Evolutionary conservation across 2,113 vertebrate species (phyloP).

Genomic region (Hyla sarda): DNA sequence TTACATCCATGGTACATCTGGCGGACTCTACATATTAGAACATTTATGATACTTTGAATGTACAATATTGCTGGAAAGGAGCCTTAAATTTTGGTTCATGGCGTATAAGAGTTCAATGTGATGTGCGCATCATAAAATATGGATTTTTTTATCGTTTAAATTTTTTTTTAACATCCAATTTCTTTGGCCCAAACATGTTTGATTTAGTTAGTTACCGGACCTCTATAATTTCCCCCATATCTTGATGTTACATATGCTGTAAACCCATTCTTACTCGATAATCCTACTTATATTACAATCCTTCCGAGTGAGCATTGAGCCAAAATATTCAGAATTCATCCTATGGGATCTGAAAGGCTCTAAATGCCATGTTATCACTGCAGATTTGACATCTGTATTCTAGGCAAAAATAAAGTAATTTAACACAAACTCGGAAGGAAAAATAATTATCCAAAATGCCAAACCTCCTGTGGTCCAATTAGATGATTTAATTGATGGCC

Average conservation of each 20-base stretch:
- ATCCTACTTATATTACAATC: neutral
- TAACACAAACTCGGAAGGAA: slow-evolving; percentile 11
- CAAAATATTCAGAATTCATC: neutral
- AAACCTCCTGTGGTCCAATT: slow-evolving; percentile 47
- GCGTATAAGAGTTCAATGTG: no score
- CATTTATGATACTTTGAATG: no score
- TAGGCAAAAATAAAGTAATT: neutral
- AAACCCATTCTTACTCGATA: neutral
- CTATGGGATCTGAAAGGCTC: neutral
- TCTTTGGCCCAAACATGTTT: no score
- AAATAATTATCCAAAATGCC: slow-evolving; percentile 45
- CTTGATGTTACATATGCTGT: neutral
- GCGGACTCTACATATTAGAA: no score
- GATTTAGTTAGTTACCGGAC: no score
- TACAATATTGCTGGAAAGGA: no score
- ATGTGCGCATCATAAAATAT: no score
- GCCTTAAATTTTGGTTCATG: no score
- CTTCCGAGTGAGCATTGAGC: neutral
- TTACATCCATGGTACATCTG: no score
- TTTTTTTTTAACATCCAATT: no score
- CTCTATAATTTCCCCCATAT: neutral
- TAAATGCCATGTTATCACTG: slow-evolving; percentile 8
- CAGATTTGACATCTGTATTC: neutral
- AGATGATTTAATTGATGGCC: slow-evolving; percentile 17
- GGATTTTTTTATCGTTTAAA: no score